Base-by-base conservation (phyloP, 2,888 invertebrate species). In the Plagodis dolabraria region DNA sequence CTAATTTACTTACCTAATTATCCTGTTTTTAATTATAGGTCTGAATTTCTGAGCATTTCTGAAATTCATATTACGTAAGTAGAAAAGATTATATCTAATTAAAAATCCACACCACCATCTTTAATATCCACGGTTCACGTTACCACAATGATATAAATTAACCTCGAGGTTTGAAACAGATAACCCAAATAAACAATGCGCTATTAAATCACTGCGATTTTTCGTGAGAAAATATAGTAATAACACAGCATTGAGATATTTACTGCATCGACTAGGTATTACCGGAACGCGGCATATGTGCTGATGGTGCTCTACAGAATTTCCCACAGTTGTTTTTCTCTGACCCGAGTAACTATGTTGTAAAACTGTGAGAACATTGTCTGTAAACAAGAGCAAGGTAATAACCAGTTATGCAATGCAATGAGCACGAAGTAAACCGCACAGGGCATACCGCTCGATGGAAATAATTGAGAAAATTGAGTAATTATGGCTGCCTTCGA, bases 321-420 rank as follows among this genome's bases (percentile, higher is more conserved):
- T 82, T 86, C 86, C 82, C 87, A 87, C 84, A 80, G 77, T 82
- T 77, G 82, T 86, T 86, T 85, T 85, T 81, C 75, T 79, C 72
- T 72, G 68, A 70, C 57, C 61, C 65, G 68, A 62, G 69, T 59
- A 68, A 72, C 71, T 71, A 73, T 80, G 76, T 80, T 82, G 82
- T 83, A 82, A 79, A 81, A 75, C 79, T 82, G 84, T 85, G 83
- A 76, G 85, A 83, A 85, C 76, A 74, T 71, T 76, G 75, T 69
- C 69, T 74, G 75, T 77, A 80, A 85, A 83, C 81, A 83, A 83
- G 82, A 82, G 82, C 82, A 77, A 77, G 80, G 79, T 82, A 84
- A 84, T 81, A 83, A 86, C 81, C 75, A 72, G 84, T 86, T 86
- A 82, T 83, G 86, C 79, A 87, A 86, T 70, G 69, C 70, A 80